Evolutionary conservation across 2,113 vertebrate genomes (phyloP), one percentile per base, ranked within the genome.

Genomic region (Pseudopipra pipra): DNA sequence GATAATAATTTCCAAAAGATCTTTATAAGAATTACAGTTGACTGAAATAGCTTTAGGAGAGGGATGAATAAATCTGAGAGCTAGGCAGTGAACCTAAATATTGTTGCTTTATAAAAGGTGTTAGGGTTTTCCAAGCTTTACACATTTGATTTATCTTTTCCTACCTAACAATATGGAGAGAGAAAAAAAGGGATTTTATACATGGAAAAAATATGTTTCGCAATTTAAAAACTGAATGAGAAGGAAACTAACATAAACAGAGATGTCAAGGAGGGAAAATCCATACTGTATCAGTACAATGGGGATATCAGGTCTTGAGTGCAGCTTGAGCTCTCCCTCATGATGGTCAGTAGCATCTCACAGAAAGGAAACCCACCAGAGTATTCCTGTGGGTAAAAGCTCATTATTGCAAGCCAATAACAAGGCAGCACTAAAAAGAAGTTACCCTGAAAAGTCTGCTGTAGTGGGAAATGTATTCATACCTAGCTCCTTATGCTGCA

Each of bases 1-100:
- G 47, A 92, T 20, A 90, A 33, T 27, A 51, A 91, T 87, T 97
- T 94, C 65, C 13, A 33, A 78, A 92, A 95, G 51, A 75, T 86
- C 87, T 93, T 88, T 87, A 24, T 46, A 95, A 96, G 71, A 97
- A 93, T 85, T 96, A 91, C 77, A 58, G 25, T 6, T 19, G 76
- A 90, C 80, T 95, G 67, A 88, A 95, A 97, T 86, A 85, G 68
- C 77, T 96, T 78, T 96, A 81, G 46, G 85, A 97, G 82, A 96
- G 31, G 59, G 37, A 66, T 93, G 72, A 93, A 86, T 95, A 97
- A 81, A 96, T 75, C 77, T 90, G 89, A 93, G 56, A 94, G 68
- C 71, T 83, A 95, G 79, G n/a, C 58, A 88, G 20, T 47, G 79
- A 93, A 80, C 93, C 27, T 88, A 92, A 86, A 91, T 90, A 91